phyloP scores from a whole-genome alignment of 2,888 invertebrate genomes.

The Stenolophus ochropezus region DNA sequence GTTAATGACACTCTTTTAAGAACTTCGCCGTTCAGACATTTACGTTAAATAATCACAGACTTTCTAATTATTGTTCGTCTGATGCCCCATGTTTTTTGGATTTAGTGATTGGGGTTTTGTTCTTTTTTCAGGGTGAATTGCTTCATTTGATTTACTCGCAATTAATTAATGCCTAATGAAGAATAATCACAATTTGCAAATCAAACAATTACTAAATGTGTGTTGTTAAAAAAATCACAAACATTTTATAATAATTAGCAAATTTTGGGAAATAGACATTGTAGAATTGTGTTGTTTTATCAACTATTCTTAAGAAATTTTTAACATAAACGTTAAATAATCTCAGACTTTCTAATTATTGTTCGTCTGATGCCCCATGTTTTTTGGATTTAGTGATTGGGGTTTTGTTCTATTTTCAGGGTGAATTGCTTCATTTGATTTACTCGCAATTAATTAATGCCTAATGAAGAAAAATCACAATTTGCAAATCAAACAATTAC shows the following conservation, averaged over 20 bases:
- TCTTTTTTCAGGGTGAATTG: slow-evolving; percentile 27
- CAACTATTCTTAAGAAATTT: too few species aligned
- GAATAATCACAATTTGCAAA: slow-evolving; percentile 7
- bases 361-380: slow-evolving; percentile 63
- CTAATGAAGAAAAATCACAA: slow-evolving; percentile 19
- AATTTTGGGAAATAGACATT: too few species aligned
- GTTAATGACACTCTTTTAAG: slow-evolving; percentile 71
- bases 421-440: slow-evolving; percentile 31
- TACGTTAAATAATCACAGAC: slow-evolving; percentile 72
- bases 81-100: slow-evolving; percentile 22
- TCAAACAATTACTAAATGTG: background rate
- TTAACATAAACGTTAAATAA: slow-evolving; percentile 72
- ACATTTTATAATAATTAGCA: background rate
- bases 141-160: slow-evolving; percentile 22
- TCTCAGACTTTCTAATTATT: slow-evolving; percentile 72
- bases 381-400: slow-evolving; percentile 25
- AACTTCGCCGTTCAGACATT: slow-evolving; percentile 69
- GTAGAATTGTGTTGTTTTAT: too few species aligned
- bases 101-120: slow-evolving; percentile 26
- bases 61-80: slow-evolving; percentile 70
- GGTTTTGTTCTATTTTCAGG: slow-evolving; percentile 28
- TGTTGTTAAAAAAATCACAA: background rate
- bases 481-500: background rate
- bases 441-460: slow-evolving; percentile 13
- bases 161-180: slow-evolving; percentile 25